phyloP scores from a whole-genome alignment of 37 sponge, comb jelly and placozoan genomes.

The Lycopodina hypogea region DNA sequence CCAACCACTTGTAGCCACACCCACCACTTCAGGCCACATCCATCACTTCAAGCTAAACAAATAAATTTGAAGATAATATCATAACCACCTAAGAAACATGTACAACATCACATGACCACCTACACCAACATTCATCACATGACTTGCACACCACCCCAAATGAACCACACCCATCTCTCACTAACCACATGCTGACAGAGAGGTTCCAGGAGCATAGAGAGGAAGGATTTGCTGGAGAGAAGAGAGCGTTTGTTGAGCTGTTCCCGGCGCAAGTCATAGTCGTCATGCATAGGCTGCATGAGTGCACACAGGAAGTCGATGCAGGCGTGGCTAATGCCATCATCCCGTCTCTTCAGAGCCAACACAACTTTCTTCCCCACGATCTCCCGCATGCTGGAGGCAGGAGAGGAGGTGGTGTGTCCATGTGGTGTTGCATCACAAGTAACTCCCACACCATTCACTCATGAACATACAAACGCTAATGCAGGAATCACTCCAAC shows the following conservation, averaged over 20 bases:
- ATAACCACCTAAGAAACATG: not conserved
- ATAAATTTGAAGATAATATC: too few species aligned
- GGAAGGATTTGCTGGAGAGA: slow-evolving; percentile 84
- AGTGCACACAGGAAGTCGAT: slow-evolving; percentile 94
- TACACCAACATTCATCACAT: not conserved
- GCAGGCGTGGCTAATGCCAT: slow-evolving; percentile 88
- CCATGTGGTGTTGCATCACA: too few species aligned
- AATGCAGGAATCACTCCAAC: too few species aligned
- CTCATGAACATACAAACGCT: too few species aligned
- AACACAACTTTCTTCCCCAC: slow-evolving; percentile 73
- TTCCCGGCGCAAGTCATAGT: slow-evolving; percentile 90
- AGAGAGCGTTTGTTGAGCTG: slow-evolving; percentile 97
- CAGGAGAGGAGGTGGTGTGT: not conserved
- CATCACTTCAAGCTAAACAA: too few species aligned
- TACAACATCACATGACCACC: not conserved
- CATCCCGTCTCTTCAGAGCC: slow-evolving; percentile 89
- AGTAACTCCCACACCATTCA: too few species aligned
- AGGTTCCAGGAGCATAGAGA: slow-evolving; percentile 74
- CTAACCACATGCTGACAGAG: slow-evolving; percentile 71
- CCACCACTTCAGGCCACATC: too few species aligned
- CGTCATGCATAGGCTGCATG: slow-evolving; percentile 99
- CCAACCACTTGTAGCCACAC: too few species aligned
- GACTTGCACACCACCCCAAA: not conserved
- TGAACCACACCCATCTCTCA: not conserved
- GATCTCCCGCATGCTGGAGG: slow-evolving; percentile 8